Evolutionary conservation across 2,797 vertebrate species (phyloP).

Genomic region (Thalassophryne amazonica): DNA sequence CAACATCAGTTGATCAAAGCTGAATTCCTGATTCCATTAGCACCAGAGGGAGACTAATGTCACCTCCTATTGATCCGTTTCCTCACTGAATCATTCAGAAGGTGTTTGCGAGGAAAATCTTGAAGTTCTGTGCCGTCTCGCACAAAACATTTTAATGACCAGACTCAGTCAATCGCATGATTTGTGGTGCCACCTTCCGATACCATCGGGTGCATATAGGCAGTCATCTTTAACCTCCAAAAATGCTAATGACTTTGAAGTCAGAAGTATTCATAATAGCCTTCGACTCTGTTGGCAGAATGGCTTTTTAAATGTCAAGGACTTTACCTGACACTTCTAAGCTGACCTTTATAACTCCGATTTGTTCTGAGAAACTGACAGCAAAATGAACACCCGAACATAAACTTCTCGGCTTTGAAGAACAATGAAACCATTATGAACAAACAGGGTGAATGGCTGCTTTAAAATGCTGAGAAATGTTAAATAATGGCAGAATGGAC

Average conservation of each 20-base stretch:
- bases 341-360: conserved; percentile 71
- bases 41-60: conserved; percentile 27
- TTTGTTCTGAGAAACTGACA: conserved; percentile 59
- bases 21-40: conserved; percentile 52
- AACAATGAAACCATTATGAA: conserved; percentile 25
- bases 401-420: conserved; percentile 38
- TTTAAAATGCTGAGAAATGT: conserved; percentile 48
- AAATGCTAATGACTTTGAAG: conserved; percentile 67
- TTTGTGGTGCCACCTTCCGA: conserved; percentile 37
- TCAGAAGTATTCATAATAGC: conserved; percentile 61
- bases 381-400: conserved; percentile 51
- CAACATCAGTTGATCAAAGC: conserved; percentile 59
- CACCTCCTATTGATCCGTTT: conserved; percentile 43
- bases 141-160: conserved; percentile 33
- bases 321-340: conserved; percentile 72
- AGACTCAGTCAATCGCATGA: conserved; percentile 33
- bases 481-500: conserved; percentile 52
- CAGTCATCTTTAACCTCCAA: conserved; percentile 69
- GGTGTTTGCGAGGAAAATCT: conserved; percentile 10
- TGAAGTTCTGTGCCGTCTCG: conserved; percentile 8
- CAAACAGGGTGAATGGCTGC: conserved; percentile 14
- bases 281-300: conserved; percentile 62
- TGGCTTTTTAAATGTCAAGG: conserved; percentile 82
- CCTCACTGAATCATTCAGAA: conserved; percentile 26
- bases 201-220: conserved; percentile 39